Percentiles rank a stretch among this genome's conserved stretches.
These are phyloP conservation scores for Blera fallax DNA, from an alignment of 2,888 invertebrate genomes.

Conservation along the genomic window DNA sequence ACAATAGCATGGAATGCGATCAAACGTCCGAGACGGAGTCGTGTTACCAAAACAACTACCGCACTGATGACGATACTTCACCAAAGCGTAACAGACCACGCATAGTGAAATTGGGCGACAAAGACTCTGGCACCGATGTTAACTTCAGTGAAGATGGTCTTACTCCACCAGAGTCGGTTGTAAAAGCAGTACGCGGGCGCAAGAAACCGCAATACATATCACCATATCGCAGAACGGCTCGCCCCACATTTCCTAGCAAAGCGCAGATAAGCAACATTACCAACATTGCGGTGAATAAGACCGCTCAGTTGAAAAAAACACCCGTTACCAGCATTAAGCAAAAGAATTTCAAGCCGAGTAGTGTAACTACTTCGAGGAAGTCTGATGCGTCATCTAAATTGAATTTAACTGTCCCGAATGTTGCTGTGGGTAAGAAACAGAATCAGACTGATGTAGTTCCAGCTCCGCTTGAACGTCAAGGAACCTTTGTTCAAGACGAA, in stretches of 20 bases:
- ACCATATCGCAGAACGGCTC: conserved; percentile 82
- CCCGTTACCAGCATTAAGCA: conserved; percentile 68
- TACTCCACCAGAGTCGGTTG: conserved; percentile 74
- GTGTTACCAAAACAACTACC: conserved; percentile 75
- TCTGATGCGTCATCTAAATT: conserved; percentile 40
- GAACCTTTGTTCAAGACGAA: conserved; percentile 96
- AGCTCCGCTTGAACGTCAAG: conserved; percentile 89
- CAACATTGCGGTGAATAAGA: conserved; percentile 60
- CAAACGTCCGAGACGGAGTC: conserved; percentile 84
- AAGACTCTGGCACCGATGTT: conserved; percentile 82
- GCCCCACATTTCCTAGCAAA: conserved; percentile 44
- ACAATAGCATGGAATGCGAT: conserved; percentile 84
- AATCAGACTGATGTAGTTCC: conserved; percentile 71
- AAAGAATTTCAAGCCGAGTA: conserved; percentile 52
- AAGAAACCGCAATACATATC: conserved; percentile 87
- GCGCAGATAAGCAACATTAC: conserved; percentile 65
- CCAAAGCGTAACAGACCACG: conserved; percentile 62
- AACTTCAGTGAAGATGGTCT: conserved; percentile 82
- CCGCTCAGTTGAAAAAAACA: conserved; percentile 75
- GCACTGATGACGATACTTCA: conserved; percentile 1
- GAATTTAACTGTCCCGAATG: conserved; percentile 70
- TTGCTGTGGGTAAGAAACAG: conserved; percentile 52
- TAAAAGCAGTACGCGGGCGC: conserved; percentile 81
- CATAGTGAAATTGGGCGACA: conserved; percentile 75
- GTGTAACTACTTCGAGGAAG: conserved; percentile 28